Percentiles rank a stretch among this genome's conserved stretches.
phyloP scores from a whole-genome alignment of 2,113 vertebrate genomes.

The Cervus canadensis region DNA sequence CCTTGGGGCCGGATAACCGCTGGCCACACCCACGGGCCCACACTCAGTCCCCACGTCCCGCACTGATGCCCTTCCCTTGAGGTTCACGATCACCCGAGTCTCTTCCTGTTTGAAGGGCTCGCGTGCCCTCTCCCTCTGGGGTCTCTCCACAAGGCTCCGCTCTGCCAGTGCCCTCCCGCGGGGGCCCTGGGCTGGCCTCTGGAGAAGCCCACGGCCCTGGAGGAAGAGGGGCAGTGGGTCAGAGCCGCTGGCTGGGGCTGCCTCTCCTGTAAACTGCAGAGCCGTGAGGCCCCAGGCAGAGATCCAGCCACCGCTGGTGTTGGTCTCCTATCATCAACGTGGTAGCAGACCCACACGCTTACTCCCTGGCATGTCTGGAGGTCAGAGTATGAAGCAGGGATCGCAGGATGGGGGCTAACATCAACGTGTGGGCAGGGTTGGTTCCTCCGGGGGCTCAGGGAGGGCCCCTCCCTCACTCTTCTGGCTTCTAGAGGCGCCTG shows the following conservation, averaged over 20 bases:
- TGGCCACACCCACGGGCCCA: accelerated
- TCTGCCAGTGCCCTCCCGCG: not conserved
- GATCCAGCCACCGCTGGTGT: not conserved
- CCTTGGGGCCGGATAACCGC: not conserved
- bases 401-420: not conserved
- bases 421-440: accelerated
- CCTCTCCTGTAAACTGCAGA: not conserved
- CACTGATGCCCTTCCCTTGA: not conserved
- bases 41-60: not conserved
- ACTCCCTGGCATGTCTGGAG: not conserved
- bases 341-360: not conserved
- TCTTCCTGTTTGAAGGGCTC: not conserved
- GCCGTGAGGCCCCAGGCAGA: not conserved
- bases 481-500: accelerated
- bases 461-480: not conserved
- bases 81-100: not conserved
- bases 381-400: too few relatives aligned
- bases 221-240: not conserved
- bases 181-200: not conserved
- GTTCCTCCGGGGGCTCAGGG: not conserved
- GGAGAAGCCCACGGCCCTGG: accelerated
- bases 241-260: not conserved
- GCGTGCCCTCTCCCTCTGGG: accelerated
- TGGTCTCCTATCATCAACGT: not conserved
- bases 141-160: not conserved